Percentiles rank a stretch among this genome's conserved stretches.
These are phyloP conservation scores for Gambusia affinis DNA, from an alignment of 2,113 vertebrate species.

Conservation along the genomic window DNA sequence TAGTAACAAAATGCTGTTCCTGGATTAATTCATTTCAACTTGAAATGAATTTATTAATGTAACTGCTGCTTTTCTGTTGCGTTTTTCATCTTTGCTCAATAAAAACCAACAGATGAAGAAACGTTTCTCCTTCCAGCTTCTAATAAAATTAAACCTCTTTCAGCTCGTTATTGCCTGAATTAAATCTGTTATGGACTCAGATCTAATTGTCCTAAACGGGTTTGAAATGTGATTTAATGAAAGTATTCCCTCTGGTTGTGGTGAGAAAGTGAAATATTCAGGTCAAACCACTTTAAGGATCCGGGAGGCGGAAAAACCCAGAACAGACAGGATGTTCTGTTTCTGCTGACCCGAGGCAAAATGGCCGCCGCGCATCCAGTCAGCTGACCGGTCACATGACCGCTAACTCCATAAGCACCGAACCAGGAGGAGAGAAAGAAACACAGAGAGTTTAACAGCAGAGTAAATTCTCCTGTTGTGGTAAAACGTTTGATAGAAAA, in stretches of 20 bases:
- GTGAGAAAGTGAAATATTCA: background rate
- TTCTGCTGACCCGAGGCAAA: constrained; percentile 18
- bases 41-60: too few species aligned
- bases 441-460: background rate
- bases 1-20: too few species aligned
- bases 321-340: constrained; percentile 1
- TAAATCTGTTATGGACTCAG: background rate
- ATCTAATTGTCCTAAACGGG: too few species aligned
- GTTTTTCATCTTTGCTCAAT: too few species aligned
- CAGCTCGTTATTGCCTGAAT: too few species aligned
- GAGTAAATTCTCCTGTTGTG: background rate
- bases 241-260: background rate
- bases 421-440: background rate
- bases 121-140: too few species aligned
- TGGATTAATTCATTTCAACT: too few species aligned
- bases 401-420: constrained; percentile 11
- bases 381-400: constrained; percentile 58
- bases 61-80: too few species aligned
- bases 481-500: too few species aligned
- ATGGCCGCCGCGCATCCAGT: constrained; percentile 23
- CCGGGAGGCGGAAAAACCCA: background rate
- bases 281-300: background rate
- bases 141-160: background rate
- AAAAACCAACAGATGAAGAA: too few species aligned
- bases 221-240: background rate